Base-by-base conservation (phyloP, 2,113 vertebrate genomes). In the Dryoscopus gambensis region DNA sequence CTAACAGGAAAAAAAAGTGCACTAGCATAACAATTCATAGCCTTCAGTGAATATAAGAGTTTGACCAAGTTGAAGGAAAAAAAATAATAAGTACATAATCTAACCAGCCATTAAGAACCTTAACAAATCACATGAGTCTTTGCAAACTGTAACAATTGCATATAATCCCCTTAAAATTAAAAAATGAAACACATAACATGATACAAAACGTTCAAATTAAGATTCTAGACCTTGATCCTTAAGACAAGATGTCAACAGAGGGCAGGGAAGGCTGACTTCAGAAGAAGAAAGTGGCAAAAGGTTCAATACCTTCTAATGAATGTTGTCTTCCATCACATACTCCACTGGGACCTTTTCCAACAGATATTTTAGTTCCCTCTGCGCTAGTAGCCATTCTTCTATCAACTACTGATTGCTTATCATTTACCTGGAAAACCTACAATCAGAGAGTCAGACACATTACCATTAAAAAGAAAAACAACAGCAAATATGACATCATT, bases 231-330 rank as follows among this genome's bases (percentile, higher is more conserved):
- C 14, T 52, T 75, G 19, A 27, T 13, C 7, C 31, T 42, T 37
- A 87, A 64, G 5, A 60, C 9, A 73, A 88, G 22, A 65, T 27
- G 7, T 15, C 39, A 44, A 50, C 7, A 77, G 28, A 81, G 23
- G 18, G 33, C 9, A 56, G 17, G 13, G 13, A 92, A 80, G 21
- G 13, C 35, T 55, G 33, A 30, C 27, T 46, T 60, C 37, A 31
- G 44, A 50, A 42, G 31, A 86, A 42, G 19, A 73, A 4, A 17
- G 13, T 28, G 7, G 19, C 11, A 95, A 73, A 78, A 50, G 7
- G 7, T 47, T 87, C 35, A 79, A 37, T 96, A 97, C 97, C 97
- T 97, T 94, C 86, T 39, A 97, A 84, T 6, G 68, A 77, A 78
- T 16, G 46, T 7, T 90, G 93, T 62, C 35, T 93, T 93, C 76